Evolutionary conservation across 2,113 vertebrate species (phyloP).

Genomic region (Tretioscincus oriximinensis): DNA sequence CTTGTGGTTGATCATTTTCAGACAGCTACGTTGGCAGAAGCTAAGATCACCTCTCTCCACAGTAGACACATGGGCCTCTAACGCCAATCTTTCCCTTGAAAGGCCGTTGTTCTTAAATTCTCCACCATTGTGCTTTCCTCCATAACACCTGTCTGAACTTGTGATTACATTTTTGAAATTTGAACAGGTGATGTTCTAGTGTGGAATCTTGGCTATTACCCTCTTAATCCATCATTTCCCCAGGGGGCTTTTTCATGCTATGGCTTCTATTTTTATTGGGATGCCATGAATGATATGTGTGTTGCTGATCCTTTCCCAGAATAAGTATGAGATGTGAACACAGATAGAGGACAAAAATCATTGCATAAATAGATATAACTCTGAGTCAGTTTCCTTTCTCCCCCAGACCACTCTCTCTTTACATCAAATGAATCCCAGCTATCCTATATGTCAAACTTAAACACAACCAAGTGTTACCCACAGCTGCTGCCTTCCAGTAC

Average conservation of each 20-base stretch:
- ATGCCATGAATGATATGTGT: not conserved
- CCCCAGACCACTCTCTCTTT: not conserved
- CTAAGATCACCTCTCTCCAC: no score
- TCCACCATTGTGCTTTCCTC: no score
- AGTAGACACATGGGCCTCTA: no score
- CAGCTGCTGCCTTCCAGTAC: not conserved
- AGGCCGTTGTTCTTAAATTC: no score
- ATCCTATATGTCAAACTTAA: not conserved
- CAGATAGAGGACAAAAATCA: not conserved
- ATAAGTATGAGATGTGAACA: not conserved
- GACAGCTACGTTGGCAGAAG: no score
- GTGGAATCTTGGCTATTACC: not conserved
- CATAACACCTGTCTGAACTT: no score
- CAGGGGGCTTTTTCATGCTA: not conserved
- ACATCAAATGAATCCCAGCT: not conserved
- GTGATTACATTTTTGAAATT: not conserved
- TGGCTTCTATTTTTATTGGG: not conserved
- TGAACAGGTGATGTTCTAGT: not conserved
- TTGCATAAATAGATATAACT: not conserved
- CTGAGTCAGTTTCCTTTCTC: not conserved
- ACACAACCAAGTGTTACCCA: not conserved
- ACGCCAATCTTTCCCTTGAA: no score
- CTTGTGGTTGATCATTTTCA: no score
- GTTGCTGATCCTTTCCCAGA: not conserved
- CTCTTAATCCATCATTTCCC: conserved; percentile 14